These are phyloP conservation scores for Pogonophryne albipinna DNA, from an alignment of 2,797 vertebrate species.

Conservation along the genomic window DNA sequence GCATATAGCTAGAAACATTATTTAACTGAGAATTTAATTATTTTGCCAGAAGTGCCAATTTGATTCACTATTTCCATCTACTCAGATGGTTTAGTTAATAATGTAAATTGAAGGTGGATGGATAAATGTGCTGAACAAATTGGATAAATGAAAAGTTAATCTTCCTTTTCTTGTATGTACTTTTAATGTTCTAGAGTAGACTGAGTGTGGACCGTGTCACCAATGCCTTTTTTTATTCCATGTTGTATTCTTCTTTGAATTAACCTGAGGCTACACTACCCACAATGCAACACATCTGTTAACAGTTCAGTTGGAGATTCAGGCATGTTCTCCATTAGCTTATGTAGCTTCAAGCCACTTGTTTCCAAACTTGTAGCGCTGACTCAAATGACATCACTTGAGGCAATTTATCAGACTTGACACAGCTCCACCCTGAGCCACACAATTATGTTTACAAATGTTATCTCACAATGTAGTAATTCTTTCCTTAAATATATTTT, in stretches of 20 bases:
- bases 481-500: neutral
- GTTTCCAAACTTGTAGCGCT: too few relatives aligned
- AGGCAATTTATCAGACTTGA: neutral
- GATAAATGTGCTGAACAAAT: constrained; percentile 22
- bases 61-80: constrained; percentile 7
- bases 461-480: neutral
- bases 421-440: neutral
- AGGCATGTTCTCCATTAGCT: too few relatives aligned
- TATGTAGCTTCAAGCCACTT: neutral
- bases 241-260: too few relatives aligned
- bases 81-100: constrained; percentile 20
- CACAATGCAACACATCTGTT: too few relatives aligned
- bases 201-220: too few relatives aligned
- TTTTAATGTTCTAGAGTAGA: neutral
- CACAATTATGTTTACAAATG: neutral
- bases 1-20: constrained; percentile 17
- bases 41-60: constrained; percentile 10
- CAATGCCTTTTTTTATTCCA: too few relatives aligned
- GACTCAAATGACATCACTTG: too few relatives aligned
- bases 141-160: neutral
- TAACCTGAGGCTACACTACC: too few relatives aligned
- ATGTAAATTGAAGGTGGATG: neutral
- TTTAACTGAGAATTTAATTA: constrained; percentile 31
- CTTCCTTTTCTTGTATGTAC: neutral
- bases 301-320: too few relatives aligned